A percentile compares a stretch with the other conserved stretches of the same genome.
These are phyloP conservation scores for Leptopterna dolabrata DNA, from an alignment of 2,888 invertebrate species.

Conservation along the genomic window DNA sequence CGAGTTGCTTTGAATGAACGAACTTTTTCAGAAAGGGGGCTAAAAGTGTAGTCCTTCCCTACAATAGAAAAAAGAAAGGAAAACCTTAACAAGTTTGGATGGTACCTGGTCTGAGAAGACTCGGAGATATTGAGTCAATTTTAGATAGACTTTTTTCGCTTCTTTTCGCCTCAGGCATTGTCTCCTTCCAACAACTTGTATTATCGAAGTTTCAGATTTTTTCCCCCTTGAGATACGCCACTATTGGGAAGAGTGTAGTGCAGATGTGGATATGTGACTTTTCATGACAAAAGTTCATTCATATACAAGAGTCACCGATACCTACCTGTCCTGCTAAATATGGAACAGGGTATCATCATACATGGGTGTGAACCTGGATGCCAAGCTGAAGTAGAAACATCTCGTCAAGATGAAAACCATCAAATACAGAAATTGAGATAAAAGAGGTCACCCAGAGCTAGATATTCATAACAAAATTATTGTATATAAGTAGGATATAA, in stretches of 20 bases:
- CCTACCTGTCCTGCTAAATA: no score
- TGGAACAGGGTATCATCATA: no score
- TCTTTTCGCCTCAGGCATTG: background rate
- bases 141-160: background rate
- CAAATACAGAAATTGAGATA: no score
- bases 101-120: background rate
- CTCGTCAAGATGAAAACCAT: no score
- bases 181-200: background rate
- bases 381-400: no score
- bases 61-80: background rate
- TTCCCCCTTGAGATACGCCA: background rate
- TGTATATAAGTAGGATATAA: no score
- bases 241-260: background rate
- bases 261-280: background rate
- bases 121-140: background rate
- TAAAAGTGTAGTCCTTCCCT: background rate
- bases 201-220: constrained; percentile 4
- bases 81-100: background rate
- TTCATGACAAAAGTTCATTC: background rate
- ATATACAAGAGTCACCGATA: no score
- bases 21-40: background rate
- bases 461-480: no score
- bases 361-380: no score
- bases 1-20: background rate
- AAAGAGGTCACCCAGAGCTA: no score